Conservation (phyloP, 2,888 invertebrate genomes). For the Lasioglossum leucozonium region DNA sequence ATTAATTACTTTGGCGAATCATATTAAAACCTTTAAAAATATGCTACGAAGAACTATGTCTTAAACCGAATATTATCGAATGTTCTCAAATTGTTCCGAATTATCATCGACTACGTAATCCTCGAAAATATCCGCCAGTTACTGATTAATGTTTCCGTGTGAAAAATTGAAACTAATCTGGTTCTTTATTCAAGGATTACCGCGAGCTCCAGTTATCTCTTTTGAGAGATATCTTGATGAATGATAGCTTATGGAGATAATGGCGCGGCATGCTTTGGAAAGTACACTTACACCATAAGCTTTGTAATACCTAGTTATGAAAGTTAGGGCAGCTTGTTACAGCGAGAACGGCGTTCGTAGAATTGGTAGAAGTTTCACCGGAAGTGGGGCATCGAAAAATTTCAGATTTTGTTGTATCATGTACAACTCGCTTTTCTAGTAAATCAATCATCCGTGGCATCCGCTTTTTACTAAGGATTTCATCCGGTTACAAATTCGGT, state of each 20-base stretch:
- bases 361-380: not conserved
- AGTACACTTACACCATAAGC: not conserved
- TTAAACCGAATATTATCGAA: not conserved
- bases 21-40: no score
- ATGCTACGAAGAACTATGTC: no score
- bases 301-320: conserved; percentile 1
- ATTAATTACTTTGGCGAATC: not conserved
- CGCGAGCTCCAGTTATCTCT: not conserved
- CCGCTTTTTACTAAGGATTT: not conserved
- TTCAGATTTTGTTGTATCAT: not conserved
- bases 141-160: not conserved
- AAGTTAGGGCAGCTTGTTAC: conserved; percentile 5
- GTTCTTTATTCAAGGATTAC: not conserved
- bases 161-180: not conserved
- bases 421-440: not conserved
- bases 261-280: not conserved
- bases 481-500: not conserved
- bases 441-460: not conserved
- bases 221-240: not conserved
- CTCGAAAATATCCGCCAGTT: not conserved
- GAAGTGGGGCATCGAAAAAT: not conserved
- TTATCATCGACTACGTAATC: not conserved
- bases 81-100: not conserved
- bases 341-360: not conserved
- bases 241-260: conserved; percentile 2